Evolutionary conservation across 2,113 vertebrate species (phyloP), one percentile per base, ranked within the genome.

Genomic region (Bufo gargarizans): DNA sequence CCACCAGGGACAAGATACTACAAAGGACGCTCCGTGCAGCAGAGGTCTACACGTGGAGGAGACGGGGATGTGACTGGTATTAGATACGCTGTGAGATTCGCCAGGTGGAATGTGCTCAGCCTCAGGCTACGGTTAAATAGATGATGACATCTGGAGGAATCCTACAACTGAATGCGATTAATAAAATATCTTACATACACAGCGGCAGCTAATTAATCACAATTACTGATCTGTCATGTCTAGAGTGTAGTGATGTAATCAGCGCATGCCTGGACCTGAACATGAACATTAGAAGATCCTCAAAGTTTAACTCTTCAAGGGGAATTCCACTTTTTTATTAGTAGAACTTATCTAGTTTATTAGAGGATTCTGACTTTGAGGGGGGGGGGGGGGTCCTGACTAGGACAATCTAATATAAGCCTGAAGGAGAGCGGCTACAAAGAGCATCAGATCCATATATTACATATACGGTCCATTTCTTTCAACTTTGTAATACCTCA

Each of bases 191-290:
- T 49, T 43, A 59, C 72, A 61, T 58, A 4, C 20, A 59, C 71
- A 50, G 67, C 10, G 63, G 59, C 12, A 33, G 84, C 56, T 61
- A 77, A 77, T 86, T 86, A 45, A 86, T 86, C 84, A 77, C 19
- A 77, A 45, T 76, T 49, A 61, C 84, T 77, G 56, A 86, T 77
- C 55, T 22, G 7, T 84, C 71, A 14, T 78, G 14, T 82, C 59
- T 82, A 49, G 45, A 49, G 12, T 19, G 45, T 65, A 13, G 59
- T 49, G 80, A 65, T 45, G 59, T 43, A 17, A 45, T 47, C 33
- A 47, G 17, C 13, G 56, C 59, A 47, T 10, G 80, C 9, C 59
- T 10, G 20, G 50, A 77, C 11, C 1, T 49, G 17, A 10, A 43
- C 33, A 33, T 33, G 33, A 33, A 33, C 33, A 33, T 43, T 45